A percentile compares a stretch with the other conserved stretches of the same genome.
Evolutionary conservation across 2,113 vertebrate species (phyloP).

Genomic region (Himantopus leucocephalus): DNA sequence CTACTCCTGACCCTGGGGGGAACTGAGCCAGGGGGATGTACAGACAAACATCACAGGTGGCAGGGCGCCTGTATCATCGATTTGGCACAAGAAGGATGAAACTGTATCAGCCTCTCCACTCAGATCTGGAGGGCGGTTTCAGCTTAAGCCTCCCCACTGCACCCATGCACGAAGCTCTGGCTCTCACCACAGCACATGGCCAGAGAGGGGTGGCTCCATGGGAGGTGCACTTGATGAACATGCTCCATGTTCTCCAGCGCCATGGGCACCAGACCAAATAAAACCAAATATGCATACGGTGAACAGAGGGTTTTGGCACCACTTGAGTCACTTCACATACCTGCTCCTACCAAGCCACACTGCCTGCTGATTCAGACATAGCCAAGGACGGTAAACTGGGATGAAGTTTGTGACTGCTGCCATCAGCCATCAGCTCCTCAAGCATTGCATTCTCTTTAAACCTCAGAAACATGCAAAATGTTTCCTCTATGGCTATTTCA

Average conservation of each 20-base stretch:
- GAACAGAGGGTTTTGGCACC: background rate
- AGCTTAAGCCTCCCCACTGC: rapidly evolving
- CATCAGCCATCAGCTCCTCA: background rate
- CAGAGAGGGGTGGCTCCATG: background rate
- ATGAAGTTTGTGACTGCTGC: background rate
- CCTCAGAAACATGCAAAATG: background rate
- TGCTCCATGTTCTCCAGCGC: rapidly evolving
- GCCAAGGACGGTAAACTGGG: background rate
- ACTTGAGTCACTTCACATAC: background rate
- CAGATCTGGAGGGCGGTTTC: background rate
- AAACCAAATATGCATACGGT: background rate
- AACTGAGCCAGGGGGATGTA: background rate
- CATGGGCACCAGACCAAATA: background rate
- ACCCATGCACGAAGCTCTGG: background rate
- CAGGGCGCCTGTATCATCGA: rapidly evolving
- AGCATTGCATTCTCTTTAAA: background rate
- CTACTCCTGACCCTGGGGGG: background rate
- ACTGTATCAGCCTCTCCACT: background rate
- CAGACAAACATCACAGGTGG: background rate
- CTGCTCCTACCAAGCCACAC: background rate
- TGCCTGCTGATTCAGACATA: background rate
- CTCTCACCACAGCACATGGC: background rate
- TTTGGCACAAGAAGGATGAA: background rate
- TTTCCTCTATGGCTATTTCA: background rate
- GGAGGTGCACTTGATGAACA: background rate